phyloP scores from a whole-genome alignment of 2,113 vertebrate species.

The Chloebia gouldiae region DNA sequence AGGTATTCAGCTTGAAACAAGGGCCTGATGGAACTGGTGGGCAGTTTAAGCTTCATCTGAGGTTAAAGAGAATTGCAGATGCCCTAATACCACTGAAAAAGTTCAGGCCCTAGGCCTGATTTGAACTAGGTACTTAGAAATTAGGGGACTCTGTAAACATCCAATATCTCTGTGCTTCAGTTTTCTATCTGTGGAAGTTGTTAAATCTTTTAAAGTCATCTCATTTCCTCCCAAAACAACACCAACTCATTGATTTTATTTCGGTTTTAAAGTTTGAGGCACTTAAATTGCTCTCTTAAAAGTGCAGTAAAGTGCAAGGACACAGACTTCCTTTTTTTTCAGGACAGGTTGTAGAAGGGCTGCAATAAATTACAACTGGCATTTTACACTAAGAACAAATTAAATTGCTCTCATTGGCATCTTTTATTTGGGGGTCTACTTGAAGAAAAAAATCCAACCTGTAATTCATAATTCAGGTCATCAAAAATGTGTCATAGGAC shows the following conservation, averaged over 20 bases:
- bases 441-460: neutral
- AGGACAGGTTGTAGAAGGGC: neutral
- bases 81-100: neutral
- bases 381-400: neutral
- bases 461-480: neutral
- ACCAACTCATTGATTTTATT: neutral
- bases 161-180: neutral
- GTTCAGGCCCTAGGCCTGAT: neutral
- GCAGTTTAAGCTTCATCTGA: conserved; percentile 1
- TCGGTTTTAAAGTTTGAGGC: neutral
- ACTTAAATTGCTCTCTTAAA: neutral
- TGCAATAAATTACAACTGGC: neutral
- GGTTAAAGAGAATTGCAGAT: conserved; percentile 17
- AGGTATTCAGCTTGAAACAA: conserved; percentile 33
- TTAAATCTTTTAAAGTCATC: neutral
- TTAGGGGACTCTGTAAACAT: neutral
- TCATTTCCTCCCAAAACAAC: neutral
- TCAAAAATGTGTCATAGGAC: neutral
- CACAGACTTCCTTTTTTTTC: neutral
- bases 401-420: neutral
- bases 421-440: neutral
- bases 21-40: neutral
- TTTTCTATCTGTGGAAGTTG: conserved; percentile 2
- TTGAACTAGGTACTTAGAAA: conserved; percentile 11
- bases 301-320: neutral